These are phyloP conservation scores for Stratiolaelaps scimitus DNA, from an alignment of 1,140 invertebrate species.

Conservation along the genomic window DNA sequence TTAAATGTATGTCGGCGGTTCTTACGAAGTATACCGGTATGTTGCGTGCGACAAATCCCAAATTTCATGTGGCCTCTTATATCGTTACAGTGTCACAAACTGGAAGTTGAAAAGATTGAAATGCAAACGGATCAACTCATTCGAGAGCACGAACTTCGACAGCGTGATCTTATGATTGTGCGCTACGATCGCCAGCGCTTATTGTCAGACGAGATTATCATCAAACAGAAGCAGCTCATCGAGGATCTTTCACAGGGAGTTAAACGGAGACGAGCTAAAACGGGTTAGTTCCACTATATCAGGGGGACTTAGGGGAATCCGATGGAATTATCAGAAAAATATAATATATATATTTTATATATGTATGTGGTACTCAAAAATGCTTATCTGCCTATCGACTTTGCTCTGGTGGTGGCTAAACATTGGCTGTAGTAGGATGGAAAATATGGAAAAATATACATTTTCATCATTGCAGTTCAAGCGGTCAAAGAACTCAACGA, in stretches of 20 bases:
- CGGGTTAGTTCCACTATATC: neutral
- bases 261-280: neutral
- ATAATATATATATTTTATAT: too few relatives aligned
- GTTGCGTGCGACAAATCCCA: too few relatives aligned
- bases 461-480: conserved; percentile 45
- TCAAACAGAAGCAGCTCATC: conserved; percentile 49
- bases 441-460: too few relatives aligned
- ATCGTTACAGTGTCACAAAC: conserved; percentile 58
- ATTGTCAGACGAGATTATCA: conserved; percentile 80
- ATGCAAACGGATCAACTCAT: conserved; percentile 69
- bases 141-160: conserved; percentile 65
- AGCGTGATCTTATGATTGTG: conserved; percentile 65
- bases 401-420: too few relatives aligned
- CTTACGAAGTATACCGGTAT: too few relatives aligned
- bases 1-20: too few relatives aligned
- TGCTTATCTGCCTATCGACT: too few relatives aligned
- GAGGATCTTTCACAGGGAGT: conserved; percentile 20
- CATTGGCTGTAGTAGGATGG: too few relatives aligned
- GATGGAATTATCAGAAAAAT: too few relatives aligned
- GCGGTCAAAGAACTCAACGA: conserved; percentile 65
- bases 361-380: too few relatives aligned
- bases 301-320: too few relatives aligned
- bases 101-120: conserved; percentile 81
- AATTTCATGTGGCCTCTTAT: too few relatives aligned
- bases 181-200: conserved; percentile 68